Base-by-base conservation (phyloP, 2,888 invertebrate genomes). In the Cacoxenus indagator region DNA sequence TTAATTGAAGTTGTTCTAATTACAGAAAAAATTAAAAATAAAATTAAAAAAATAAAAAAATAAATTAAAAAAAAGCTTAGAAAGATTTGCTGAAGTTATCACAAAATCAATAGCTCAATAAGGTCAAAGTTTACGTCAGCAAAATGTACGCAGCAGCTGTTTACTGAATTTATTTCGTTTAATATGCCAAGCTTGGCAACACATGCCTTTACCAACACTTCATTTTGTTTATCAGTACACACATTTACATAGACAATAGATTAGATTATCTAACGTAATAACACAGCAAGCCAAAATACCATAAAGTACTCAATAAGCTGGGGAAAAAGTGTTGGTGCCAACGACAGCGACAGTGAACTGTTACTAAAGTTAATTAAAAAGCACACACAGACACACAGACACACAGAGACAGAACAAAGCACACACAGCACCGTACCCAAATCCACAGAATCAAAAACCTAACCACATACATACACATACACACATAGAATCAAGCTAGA, bases 341-440 rank as follows among this genome's bases (percentile, higher is more conserved):
- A 68, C 67, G 67, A 74, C 67, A 67, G 70, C 82, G 73, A 69
- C 70, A 74, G 77, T 69, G 81, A 78, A 81, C 82, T 81, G 83
- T 81, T 81, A 81, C 80, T 82, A 81, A 81, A 81, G 84, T 81
- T 81, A 81, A 81, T 81, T 81, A 84, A 81, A 81, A 81, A 81
- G 75, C 78, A 82, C 81, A 75, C 84, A 59, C 76, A 72, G 81
- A 83, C 80, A n/a, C n/a, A n/a, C n/a, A n/a, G n/a, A n/a, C n/a
- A n/a, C n/a, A n/a, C n/a, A n/a, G n/a, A n/a, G n/a, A n/a, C n/a
- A n/a, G n/a, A n/a, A n/a, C n/a, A n/a, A n/a, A n/a, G n/a, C n/a
- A n/a, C n/a, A n/a, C n/a, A n/a, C 22, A n/a, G 43, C n/a, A 51
- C 22, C 51, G 24, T 6, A 22, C 51, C 22, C 48, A 51, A 51